Evolutionary conservation across 2,888 invertebrate genomes (phyloP), one percentile per base, ranked within the genome.

Genomic region (Drosophila putrida): DNA sequence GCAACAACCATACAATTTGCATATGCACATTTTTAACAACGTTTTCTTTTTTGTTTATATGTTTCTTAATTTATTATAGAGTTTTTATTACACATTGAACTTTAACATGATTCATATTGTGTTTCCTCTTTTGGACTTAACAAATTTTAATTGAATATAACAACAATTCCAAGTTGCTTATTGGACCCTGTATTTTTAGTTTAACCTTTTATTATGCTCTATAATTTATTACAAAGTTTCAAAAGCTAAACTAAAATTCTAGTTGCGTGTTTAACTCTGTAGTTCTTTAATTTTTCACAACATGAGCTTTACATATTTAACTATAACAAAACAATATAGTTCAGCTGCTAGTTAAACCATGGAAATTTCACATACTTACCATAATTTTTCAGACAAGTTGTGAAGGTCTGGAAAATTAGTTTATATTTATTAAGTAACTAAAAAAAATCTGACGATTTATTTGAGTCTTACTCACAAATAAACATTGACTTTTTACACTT

Each of bases 31-130:
- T 28, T 49, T 31, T 39, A 4, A 43, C 10, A 43, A 43, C n/a
- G 31, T 20, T 31, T 31, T 33, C 31, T 38, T 28, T 27, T 31
- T 33, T 39, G 31, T 28, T 27, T 33, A 28, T 10, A 25, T 47
- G 27, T 39, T 47, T 13, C 25, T 47, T 46, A 39, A 62, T 62
- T 54, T 33, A 47, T 47, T 39, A 35, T 27, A 15, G n/a, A 46
- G 27, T 28, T 15, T 4, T 6, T 33, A 3, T 8, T 15, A 53
- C n/a, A 31, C 9, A 25, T 50, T 50, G 9, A n/a, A 35, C 6
- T 36, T 50, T 27, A 27, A 39, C 28, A 13, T 38, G 10, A 38
- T 20, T 25, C 27, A 10, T 43, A n/a, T 20, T 20, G 20, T 20
- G 20, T 2, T 20, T 2, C 20, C 1, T 20, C 20, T 20, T 20